These are phyloP conservation scores for Cephalopholis sonnerati DNA, from an alignment of 2,113 vertebrate genomes.

Conservation along the genomic window DNA sequence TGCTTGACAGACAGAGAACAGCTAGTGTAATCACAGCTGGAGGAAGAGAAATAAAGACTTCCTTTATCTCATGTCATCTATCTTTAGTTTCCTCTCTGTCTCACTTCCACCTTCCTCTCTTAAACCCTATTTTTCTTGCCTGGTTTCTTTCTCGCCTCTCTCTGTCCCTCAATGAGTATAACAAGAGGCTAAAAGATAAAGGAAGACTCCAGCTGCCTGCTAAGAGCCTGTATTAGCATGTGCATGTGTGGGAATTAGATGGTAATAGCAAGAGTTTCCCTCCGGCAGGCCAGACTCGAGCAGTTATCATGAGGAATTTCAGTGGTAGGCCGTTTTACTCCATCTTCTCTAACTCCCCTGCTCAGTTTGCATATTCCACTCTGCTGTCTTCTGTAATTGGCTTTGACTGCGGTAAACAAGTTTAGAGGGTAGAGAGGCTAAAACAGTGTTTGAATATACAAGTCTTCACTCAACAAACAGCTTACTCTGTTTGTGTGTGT, in stretches of 20 bases:
- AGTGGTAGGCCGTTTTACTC: neutral
- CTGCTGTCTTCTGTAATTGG: slow-evolving; percentile 41
- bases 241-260: slow-evolving; percentile 35
- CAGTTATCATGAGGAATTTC: slow-evolving; percentile 39
- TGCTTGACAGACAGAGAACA: slow-evolving; percentile 51
- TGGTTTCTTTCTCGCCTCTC: neutral
- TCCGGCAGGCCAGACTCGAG: neutral
- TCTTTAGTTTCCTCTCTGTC: slow-evolving; percentile 41
- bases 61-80: slow-evolving; percentile 42
- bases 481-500: neutral
- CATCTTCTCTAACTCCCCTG: neutral
- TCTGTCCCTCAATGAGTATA: neutral
- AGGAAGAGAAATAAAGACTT: slow-evolving; percentile 48
- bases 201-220: slow-evolving; percentile 36
- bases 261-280: slow-evolving; percentile 27
- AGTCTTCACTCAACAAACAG: neutral
- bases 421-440: neutral
- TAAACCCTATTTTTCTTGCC: neutral
- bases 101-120: neutral
- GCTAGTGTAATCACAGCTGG: slow-evolving; percentile 61
- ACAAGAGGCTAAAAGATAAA: slow-evolving; percentile 32
- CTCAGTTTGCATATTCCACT: slow-evolving; percentile 31
- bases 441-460: slow-evolving; percentile 29
- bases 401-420: slow-evolving; percentile 50
- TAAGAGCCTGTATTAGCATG: slow-evolving; percentile 35